These are phyloP conservation scores for Enchytraeus crypticus DNA, from an alignment of 2,888 invertebrate species.

Conservation along the genomic window DNA sequence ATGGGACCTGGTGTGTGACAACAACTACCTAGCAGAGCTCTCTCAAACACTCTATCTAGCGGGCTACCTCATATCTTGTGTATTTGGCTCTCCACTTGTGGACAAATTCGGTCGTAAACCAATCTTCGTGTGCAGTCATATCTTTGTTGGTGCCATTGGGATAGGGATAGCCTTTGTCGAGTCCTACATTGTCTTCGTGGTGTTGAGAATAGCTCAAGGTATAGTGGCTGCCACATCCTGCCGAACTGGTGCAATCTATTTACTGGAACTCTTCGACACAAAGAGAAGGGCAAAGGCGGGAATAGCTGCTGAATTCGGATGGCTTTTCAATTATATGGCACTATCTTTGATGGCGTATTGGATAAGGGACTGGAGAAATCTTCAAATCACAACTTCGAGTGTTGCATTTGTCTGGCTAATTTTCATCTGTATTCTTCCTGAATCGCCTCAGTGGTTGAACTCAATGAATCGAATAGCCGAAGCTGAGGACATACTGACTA, in stretches of 20 bases:
- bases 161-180: slow-evolving; percentile 8
- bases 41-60: slow-evolving; percentile 15
- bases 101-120: slow-evolving; percentile 18
- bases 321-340: slow-evolving; percentile 10
- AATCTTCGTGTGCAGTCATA: slow-evolving; percentile 3
- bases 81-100: slow-evolving; percentile 6
- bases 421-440: slow-evolving; percentile 29
- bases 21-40: slow-evolving; percentile 20
- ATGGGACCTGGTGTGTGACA: slow-evolving; percentile 22
- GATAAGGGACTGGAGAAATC: slow-evolving; percentile 19
- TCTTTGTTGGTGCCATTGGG: slow-evolving; percentile 7
- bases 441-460: slow-evolving; percentile 35
- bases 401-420: slow-evolving; percentile 4
- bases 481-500: slow-evolving; percentile 28
- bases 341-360: slow-evolving; percentile 18
- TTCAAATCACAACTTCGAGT: slow-evolving; percentile 15
- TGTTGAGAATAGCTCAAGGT: slow-evolving; percentile 6
- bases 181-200: slow-evolving; percentile 12
- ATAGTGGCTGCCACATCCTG: slow-evolving; percentile 9
- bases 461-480: slow-evolving; percentile 29
- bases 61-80: slow-evolving; percentile 8
- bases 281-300: slow-evolving; percentile 16
- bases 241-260: slow-evolving; percentile 10
- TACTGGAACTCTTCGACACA: slow-evolving; percentile 23
- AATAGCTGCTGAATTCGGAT: slow-evolving; percentile 15